Conservation (phyloP, 2,113 vertebrate species). For the Gopherus evgoodei region DNA sequence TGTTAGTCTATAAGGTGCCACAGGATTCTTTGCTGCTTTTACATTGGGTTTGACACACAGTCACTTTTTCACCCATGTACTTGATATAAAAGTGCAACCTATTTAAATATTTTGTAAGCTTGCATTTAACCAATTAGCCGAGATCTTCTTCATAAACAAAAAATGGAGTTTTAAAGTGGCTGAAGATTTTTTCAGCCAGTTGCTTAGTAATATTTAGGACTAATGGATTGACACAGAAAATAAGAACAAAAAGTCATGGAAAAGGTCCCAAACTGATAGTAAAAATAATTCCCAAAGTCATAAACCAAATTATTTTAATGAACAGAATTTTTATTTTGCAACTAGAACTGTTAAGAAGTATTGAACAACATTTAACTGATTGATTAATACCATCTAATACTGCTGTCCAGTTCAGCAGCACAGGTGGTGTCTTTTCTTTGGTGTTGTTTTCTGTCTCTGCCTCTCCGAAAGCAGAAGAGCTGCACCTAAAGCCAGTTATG, state of each 20-base stretch:
- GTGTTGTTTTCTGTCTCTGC: background rate
- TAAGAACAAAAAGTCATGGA: background rate
- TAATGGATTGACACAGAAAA: background rate
- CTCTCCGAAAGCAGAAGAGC: background rate
- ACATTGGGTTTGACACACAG: background rate
- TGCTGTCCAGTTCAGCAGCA: background rate
- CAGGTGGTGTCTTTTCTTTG: background rate
- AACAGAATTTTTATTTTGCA: conserved; percentile 1
- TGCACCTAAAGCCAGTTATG: background rate
- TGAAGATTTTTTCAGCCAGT: background rate
- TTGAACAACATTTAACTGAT: conserved; percentile 21
- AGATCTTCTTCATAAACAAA: background rate
- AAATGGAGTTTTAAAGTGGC: background rate
- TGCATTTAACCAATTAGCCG: background rate
- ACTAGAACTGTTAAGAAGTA: conserved; percentile 21
- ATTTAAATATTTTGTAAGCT: background rate
- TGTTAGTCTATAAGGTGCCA: no score
- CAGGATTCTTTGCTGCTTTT: no score
- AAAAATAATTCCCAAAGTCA: conserved; percentile 12
- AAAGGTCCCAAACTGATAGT: conserved; percentile 6
- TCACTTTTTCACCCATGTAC: background rate
- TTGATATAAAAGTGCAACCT: background rate
- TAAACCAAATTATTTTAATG: conserved; percentile 33
- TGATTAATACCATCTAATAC: conserved; percentile 29
- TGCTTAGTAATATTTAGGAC: background rate